Evolutionary conservation across 1,140 invertebrate genomes (phyloP).

Genomic region (Capitella teleta): DNA sequence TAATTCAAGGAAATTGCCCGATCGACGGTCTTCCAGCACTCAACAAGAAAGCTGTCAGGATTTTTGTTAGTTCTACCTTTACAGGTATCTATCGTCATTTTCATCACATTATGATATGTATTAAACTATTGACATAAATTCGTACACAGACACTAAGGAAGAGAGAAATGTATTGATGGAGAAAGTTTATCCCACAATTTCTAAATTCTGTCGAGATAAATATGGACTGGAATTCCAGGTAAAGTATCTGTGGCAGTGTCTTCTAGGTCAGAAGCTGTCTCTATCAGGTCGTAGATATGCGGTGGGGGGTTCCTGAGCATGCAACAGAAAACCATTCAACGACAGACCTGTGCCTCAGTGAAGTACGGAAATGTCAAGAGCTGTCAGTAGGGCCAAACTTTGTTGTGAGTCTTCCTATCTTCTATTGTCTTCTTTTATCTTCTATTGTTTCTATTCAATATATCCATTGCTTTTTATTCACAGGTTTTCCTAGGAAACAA

Average conservation of each 20-base stretch:
- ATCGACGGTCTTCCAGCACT: too few species aligned
- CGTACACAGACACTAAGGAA: conserved; percentile 1
- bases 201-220: neutral
- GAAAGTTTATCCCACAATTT: neutral
- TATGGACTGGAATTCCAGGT: conserved; percentile 1
- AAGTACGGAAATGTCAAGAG: neutral
- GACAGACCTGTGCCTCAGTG: neutral
- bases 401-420: neutral
- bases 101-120: too few species aligned
- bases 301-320: conserved; percentile 1
- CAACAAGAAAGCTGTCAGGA: too few species aligned
- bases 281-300: neutral
- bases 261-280: neutral
- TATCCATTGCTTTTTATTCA: neutral
- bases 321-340: neutral
- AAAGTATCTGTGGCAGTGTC: neutral
- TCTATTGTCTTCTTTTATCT: neutral
- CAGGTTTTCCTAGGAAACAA: neutral
- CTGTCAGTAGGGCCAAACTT: neutral
- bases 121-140: too few species aligned
- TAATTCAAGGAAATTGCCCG: too few species aligned
- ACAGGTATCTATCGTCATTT: too few species aligned
- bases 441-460: neutral
- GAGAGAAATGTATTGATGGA: conserved; percentile 1
- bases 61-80: too few species aligned